These are phyloP conservation scores for Leptinotarsa rubiginosa DNA, from an alignment of 2,888 invertebrate species.

Conservation along the genomic window DNA sequence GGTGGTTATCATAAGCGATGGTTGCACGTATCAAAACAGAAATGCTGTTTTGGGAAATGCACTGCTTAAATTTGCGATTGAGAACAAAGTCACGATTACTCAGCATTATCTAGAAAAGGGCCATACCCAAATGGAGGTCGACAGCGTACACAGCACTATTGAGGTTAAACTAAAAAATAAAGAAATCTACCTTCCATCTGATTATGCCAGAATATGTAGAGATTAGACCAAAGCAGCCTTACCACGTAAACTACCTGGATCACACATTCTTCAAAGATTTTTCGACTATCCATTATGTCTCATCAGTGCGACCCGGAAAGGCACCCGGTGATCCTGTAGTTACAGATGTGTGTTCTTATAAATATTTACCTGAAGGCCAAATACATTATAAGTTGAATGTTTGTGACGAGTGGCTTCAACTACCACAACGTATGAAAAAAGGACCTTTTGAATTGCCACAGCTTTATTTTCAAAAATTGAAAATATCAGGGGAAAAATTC, in stretches of 20 bases:
- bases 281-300: neutral
- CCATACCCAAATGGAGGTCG: neutral
- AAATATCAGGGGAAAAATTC: neutral
- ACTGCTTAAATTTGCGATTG: neutral
- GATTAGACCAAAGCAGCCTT: too few relatives aligned
- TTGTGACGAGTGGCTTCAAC: neutral
- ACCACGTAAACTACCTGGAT: neutral
- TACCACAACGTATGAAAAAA: neutral
- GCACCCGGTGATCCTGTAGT: neutral
- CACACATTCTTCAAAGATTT: neutral
- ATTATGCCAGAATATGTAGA: too few relatives aligned
- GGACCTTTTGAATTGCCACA: neutral
- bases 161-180: neutral
- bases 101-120: neutral
- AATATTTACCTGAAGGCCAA: neutral
- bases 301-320: neutral
- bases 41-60: neutral
- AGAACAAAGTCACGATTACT: neutral
- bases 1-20: neutral
- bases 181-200: too few relatives aligned
- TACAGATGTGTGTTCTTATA: neutral
- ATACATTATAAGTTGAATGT: neutral
- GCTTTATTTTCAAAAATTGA: neutral
- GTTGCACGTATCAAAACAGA: neutral
- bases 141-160: neutral